Conservation (phyloP, 2,797 vertebrate species). For the Enteromius radiatus region DNA sequence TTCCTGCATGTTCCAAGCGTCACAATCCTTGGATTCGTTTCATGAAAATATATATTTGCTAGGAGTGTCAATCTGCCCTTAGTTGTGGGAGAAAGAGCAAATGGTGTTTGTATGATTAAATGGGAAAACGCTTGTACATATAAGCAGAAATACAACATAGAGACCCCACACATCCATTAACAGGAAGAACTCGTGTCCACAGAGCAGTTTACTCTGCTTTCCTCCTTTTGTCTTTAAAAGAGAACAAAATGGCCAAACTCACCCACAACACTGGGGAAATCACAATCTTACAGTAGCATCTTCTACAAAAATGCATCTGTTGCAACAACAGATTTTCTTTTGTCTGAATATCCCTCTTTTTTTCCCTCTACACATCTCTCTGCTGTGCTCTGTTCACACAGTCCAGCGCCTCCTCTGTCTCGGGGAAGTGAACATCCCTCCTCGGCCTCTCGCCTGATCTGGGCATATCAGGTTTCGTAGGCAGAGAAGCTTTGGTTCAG, state of each 20-base stretch:
- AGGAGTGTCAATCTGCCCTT: constrained; percentile 50
- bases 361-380: constrained; percentile 44
- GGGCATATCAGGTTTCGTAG: constrained; percentile 37
- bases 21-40: constrained; percentile 58
- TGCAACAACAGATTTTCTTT: constrained; percentile 55
- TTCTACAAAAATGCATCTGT: constrained; percentile 37
- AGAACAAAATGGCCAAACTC: constrained; percentile 21
- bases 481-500: constrained; percentile 87
- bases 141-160: constrained; percentile 56
- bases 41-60: constrained; percentile 64
- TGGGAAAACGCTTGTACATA: constrained; percentile 47
- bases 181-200: constrained; percentile 52
- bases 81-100: constrained; percentile 47
- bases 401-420: constrained; percentile 42
- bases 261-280: constrained; percentile 39
- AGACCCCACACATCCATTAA: constrained; percentile 49
- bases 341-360: constrained; percentile 29
- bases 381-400: constrained; percentile 58
- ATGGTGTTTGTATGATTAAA: constrained; percentile 48
- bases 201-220: constrained; percentile 44
- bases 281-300: constrained; percentile 37
- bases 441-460: constrained; percentile 28
- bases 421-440: constrained; percentile 16
- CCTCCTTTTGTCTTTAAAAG: constrained; percentile 39
- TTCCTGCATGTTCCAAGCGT: constrained; percentile 40